A percentile compares a stretch with the other conserved stretches of the same genome.
These are phyloP conservation scores for Laticauda laticaudata DNA, from an alignment of 2,113 vertebrate genomes.

Conservation along the genomic window DNA sequence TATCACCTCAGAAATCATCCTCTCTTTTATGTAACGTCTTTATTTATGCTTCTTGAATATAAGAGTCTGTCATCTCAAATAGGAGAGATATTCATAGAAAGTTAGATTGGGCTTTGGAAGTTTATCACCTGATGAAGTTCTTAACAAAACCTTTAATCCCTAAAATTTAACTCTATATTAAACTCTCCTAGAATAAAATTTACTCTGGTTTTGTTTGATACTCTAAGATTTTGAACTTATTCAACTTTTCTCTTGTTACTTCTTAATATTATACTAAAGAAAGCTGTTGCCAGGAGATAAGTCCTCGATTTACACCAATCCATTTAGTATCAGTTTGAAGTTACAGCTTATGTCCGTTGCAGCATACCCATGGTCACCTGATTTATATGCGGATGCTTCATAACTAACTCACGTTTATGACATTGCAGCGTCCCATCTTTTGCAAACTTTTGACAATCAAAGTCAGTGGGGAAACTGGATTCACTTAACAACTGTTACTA, in stretches of 20 bases:
- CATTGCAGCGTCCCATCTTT: no score
- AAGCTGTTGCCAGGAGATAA: conserved; percentile 69
- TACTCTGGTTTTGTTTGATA: conserved; percentile 37
- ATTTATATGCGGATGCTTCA: no score
- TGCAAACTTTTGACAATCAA: no score
- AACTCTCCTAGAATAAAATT: conserved; percentile 32
- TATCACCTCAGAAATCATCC: background rate
- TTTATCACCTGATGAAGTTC: conserved; percentile 28
- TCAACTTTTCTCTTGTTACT: conserved; percentile 72
- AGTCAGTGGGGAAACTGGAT: no score
- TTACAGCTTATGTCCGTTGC: no score
- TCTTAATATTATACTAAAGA: conserved; percentile 73
- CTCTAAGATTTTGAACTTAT: conserved; percentile 74
- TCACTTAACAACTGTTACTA: no score
- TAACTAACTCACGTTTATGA: no score
- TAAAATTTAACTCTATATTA: background rate
- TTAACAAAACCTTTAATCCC: background rate
- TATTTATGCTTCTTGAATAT: background rate
- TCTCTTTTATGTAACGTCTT: background rate
- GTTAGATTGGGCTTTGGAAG: background rate
- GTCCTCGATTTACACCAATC: no score
- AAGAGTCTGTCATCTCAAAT: background rate
- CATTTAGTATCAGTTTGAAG: no score
- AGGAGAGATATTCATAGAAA: background rate
- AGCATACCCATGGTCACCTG: no score